Evolutionary conservation across 2,888 invertebrate genomes (phyloP), one percentile per base, ranked within the genome.

Genomic region (Polietes domitor): DNA sequence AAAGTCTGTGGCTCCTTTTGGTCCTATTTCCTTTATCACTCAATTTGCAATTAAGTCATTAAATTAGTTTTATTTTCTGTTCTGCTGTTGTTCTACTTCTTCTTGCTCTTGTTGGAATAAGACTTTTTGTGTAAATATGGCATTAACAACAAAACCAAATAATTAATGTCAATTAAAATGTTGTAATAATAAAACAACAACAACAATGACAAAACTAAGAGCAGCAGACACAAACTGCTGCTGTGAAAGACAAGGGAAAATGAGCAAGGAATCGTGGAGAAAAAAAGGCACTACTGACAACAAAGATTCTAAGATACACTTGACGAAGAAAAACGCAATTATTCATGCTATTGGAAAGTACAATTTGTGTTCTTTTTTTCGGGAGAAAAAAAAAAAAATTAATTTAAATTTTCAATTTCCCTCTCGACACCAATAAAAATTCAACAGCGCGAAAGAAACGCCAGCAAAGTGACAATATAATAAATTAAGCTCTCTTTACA

Each of bases 371-470:
- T 21, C 21, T 19, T 41, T 3, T 21, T 58, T 58, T 32, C 5
- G 1, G 15, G 5, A n/a, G 47, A 47, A 47, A 47, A 47, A 47
- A 9, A 9, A 32, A 32, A 47, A 47, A n/a, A 4, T 47, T n/a
- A 21, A 21, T 55, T 72, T 55, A 41, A 55, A 72, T 41, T 72
- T 72, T 58, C 72, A 55, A 72, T 72, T 72, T 72, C 37, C 55
- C 55, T 72, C 26, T 73, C 28, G 58, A 58, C 43, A 17, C 41
- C 58, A 73, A 73, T 72, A 72, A 72, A 72, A 21, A 55, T 0
- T 58, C n/a, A 37, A 41, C 19, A 37, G 26, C 21, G 37, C 9
- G 4, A 41, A 15, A 10, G 41, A 73, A 73, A 7, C 10, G 41
- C 2, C 12, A 19, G 15, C 41, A 24, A 73, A 58, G 73, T 41